These are phyloP conservation scores for Ips typographus DNA, from an alignment of 1,140 invertebrate genomes.

Conservation along the genomic window DNA sequence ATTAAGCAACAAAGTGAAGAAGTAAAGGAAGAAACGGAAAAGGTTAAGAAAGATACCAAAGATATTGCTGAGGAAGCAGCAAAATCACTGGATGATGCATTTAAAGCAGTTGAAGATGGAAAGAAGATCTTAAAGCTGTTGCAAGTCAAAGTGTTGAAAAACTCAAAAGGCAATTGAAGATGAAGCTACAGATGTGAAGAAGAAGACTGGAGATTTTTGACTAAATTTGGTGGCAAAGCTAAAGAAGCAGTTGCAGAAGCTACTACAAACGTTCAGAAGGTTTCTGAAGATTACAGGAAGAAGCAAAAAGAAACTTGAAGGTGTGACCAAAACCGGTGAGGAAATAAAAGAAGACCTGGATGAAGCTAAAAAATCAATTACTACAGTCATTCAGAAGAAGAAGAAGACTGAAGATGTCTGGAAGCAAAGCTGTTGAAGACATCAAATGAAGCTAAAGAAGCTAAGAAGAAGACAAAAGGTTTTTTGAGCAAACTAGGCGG, in stretches of 20 bases:
- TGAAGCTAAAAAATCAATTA: neutral
- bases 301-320: neutral
- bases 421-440: neutral
- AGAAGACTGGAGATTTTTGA: conserved; percentile 27
- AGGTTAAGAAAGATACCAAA: neutral
- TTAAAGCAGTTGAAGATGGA: neutral
- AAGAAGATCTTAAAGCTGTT: neutral
- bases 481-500: conserved; percentile 32
- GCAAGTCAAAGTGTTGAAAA: neutral
- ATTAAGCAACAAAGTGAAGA: neutral
- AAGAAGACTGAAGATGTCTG: no score
- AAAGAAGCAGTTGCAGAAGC: neutral
- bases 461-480: conserved; percentile 23
- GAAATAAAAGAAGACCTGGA: neutral
- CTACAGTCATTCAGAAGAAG: no score
- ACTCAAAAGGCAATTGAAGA: neutral
- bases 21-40: neutral
- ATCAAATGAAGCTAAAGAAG: neutral
- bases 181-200: conserved; percentile 3
- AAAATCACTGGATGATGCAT: neutral
- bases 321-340: neutral
- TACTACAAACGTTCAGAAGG: neutral
- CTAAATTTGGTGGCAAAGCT: conserved; percentile 8
- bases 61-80: neutral
- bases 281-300: neutral